Conservation (phyloP, 2,888 invertebrate genomes). For the Acleris literana region DNA sequence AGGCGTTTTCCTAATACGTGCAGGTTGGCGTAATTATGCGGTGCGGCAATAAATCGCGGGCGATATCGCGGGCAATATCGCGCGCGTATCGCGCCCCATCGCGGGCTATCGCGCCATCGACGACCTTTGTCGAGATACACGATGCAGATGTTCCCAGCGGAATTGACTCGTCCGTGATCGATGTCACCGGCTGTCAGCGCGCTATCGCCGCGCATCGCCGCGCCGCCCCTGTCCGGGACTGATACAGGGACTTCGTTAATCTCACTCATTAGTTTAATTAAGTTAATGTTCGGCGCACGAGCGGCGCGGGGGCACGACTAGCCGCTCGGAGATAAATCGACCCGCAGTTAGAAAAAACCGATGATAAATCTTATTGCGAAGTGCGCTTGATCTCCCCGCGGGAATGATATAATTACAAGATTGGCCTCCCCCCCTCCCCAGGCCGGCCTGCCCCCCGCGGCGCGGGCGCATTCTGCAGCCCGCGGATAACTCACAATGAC, state of each 20-base stretch:
- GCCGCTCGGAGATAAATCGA: conserved; percentile 48
- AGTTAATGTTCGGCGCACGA: conserved; percentile 55
- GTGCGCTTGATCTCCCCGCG: conserved; percentile 57
- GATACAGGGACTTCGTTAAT: conserved; percentile 48
- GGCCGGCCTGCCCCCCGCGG: conserved; percentile 12
- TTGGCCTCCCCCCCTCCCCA: conserved; percentile 44
- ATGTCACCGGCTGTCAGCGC: conserved; percentile 35
- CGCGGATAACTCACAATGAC: conserved; percentile 43
- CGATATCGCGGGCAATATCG: conserved; percentile 34
- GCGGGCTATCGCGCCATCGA: conserved; percentile 40
- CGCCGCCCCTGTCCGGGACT: conserved; percentile 28
- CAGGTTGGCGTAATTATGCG: conserved; percentile 32
- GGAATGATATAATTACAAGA: conserved; percentile 67
- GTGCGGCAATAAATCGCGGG: conserved; percentile 30
- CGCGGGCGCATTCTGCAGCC: conserved; percentile 27
- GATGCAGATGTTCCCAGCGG: conserved; percentile 24
- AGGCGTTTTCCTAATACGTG: conserved; percentile 2
- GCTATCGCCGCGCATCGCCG: conserved; percentile 38
- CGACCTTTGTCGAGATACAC: conserved; percentile 21
- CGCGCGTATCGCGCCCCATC: conserved; percentile 34
- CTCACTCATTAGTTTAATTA: conserved; percentile 65
- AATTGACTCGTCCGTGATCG: conserved; percentile 37
- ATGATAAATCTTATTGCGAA: conserved; percentile 61
- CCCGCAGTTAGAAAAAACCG: conserved; percentile 54
- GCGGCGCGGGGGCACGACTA: conserved; percentile 39